Evolutionary conservation across 1,140 invertebrate species (phyloP), one percentile per base, ranked within the genome.

Genomic region (Gonioctena quinquepunctata): DNA sequence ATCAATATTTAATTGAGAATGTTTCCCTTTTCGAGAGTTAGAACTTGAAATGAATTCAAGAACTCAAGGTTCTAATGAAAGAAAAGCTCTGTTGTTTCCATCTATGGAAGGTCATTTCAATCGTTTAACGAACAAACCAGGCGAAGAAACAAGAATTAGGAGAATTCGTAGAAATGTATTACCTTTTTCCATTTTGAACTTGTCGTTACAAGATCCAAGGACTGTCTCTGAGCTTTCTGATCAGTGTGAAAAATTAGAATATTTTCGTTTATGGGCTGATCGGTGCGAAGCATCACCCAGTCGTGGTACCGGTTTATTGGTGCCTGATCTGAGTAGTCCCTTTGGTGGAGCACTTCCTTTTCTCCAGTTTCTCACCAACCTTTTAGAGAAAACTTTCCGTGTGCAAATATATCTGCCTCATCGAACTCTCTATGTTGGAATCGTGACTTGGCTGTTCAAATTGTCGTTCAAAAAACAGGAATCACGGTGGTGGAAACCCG

Each of bases 91-190:
- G 16, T 59, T 11, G 8, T 13, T 52, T 21, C 2, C 18, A 6
- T 52, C 50, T 1, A 52, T 52, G 50, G 50, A 52, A 52, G 50
- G 50, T 18, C 50, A 13, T 7, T 52, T 52, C 16, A 50, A 65
- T 19, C 19, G 28, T 26, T 61, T 61, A 13, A 18, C 18, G n/a
- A 33, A 11, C 21, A 33, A 23, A 60, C 33, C n/a, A n/a, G 48
- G 26, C 8, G 50, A 22, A n/a, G 19, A 13, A 23, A 59, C 56
- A 8, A 6, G 19, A 11, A 22, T 59, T 22, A 13, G 8, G 3
- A 59, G 23, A 25, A 59, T 59, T n/a, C 56, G 56, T 59, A 22
- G 56, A 23, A 59, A 59, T 59, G 2, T 59, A 22, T 59, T 59
- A 26, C 56, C 56, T 21, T 49, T 16, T 64, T n/a, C 49, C 23